phyloP scores from a whole-genome alignment of 2,888 invertebrate genomes.

The Scrobipalpa costella region DNA sequence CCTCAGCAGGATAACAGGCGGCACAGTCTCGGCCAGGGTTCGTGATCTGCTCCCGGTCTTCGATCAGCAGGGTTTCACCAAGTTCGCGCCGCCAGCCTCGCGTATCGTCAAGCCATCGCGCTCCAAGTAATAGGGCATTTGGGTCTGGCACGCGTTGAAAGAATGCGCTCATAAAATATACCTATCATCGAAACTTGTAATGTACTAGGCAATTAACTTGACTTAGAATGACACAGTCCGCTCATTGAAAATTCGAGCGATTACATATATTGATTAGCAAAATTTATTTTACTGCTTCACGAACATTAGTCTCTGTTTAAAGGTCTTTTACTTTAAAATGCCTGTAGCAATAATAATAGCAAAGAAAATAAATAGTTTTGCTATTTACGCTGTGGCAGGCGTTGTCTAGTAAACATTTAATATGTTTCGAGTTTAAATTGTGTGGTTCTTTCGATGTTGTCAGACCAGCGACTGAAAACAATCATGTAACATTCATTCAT shows the following conservation, averaged over 20 bases:
- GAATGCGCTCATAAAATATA: not conserved
- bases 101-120: slow-evolving; percentile 85
- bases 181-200: too few species aligned
- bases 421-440: not conserved
- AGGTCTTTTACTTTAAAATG: not conserved
- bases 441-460: slow-evolving; percentile 5
- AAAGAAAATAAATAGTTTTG: not conserved
- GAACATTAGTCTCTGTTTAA: not conserved
- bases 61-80: slow-evolving; percentile 91
- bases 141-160: not conserved
- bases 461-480: not conserved
- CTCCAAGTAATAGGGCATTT: slow-evolving; percentile 50
- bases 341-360: not conserved
- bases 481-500: not conserved
- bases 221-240: too few species aligned
- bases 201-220: too few species aligned
- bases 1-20: slow-evolving; percentile 82
- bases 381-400: not conserved
- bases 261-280: too few species aligned
- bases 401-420: not conserved
- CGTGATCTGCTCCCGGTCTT: slow-evolving; percentile 90
- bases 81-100: slow-evolving; percentile 90
- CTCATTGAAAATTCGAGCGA: too few species aligned
- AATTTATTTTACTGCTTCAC: too few species aligned
- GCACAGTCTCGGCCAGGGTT: slow-evolving; percentile 85